Percentiles rank a stretch among this genome's conserved stretches.
Conservation (phyloP, 2,888 invertebrate genomes). For the Pseudoips prasinana region DNA sequence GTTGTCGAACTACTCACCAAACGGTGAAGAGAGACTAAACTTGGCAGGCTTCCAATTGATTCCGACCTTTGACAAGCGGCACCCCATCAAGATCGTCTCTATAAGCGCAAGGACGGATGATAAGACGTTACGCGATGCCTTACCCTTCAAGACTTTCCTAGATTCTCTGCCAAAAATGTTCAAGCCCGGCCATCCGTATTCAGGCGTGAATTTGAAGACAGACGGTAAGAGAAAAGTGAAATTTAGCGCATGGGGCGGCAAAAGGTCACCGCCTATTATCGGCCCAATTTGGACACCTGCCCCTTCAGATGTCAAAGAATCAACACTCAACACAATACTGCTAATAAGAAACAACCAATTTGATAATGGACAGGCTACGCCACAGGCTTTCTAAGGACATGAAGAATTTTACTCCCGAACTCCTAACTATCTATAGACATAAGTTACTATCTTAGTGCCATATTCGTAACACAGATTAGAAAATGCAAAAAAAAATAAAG, state of each 20-base stretch:
- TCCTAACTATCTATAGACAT: conserved; percentile 26
- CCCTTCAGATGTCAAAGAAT: conserved; percentile 50
- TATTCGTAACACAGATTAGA: conserved; percentile 32
- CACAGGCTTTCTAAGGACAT: conserved; percentile 42
- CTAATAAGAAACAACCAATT: conserved; percentile 53
- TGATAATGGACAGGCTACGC: conserved; percentile 16
- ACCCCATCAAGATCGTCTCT: conserved; percentile 61
- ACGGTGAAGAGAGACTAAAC: conserved; percentile 38
- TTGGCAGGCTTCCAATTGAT: conserved; percentile 58
- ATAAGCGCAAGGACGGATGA: conserved; percentile 52
- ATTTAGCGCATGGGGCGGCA: conserved; percentile 76
- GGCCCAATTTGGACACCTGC: conserved; percentile 73
- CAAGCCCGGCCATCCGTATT: conserved; percentile 67
- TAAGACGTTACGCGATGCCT: conserved; percentile 46
- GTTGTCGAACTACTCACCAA: conserved; percentile 57
- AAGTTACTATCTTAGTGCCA: conserved; percentile 48
- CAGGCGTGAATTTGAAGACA: conserved; percentile 63
- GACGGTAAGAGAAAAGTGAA: conserved; percentile 75
- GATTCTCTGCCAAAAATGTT: conserved; percentile 56
- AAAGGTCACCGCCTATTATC: conserved; percentile 71
- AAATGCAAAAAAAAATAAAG: conserved; percentile 30
- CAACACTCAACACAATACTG: conserved; percentile 57
- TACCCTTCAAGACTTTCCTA: conserved; percentile 59
- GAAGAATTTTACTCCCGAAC: conserved; percentile 33
- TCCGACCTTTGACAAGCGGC: conserved; percentile 55